Percentiles rank a stretch among this genome's conserved stretches.
These are phyloP conservation scores for Physella acuta DNA, from an alignment of 1,140 invertebrate species.

Conservation along the genomic window DNA sequence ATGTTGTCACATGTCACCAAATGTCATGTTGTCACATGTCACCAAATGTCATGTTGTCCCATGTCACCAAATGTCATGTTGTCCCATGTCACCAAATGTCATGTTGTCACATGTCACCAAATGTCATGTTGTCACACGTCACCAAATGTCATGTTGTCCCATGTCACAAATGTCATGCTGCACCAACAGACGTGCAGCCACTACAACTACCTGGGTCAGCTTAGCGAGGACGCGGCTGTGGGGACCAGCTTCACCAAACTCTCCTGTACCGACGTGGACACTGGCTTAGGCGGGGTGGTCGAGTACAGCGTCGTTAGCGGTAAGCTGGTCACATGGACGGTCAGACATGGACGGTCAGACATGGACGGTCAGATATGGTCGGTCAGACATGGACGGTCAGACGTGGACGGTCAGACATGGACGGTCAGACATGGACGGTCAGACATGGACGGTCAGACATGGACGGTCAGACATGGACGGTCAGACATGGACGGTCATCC, in stretches of 20 bases:
- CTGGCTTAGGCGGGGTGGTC: not conserved
- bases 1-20: not conserved
- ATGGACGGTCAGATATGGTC: not conserved
- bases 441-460: no score
- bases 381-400: not conserved
- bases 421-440: not conserved
- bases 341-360: not conserved
- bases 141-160: not conserved
- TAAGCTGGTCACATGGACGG: not conserved
- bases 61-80: not conserved
- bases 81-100: not conserved
- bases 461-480: not conserved
- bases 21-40: no score
- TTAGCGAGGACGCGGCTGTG: not conserved
- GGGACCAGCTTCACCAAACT: not conserved
- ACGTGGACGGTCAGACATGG: not conserved
- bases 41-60: not conserved
- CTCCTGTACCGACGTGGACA: not conserved
- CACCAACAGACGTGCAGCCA: constrained; percentile 6
- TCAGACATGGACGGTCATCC: not conserved
- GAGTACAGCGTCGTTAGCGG: not conserved
- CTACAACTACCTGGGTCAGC: not conserved
- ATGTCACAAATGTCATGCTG: not conserved
- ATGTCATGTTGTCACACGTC: no score
- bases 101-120: not conserved